A percentile compares a stretch with the other conserved stretches of the same genome.
Conservation (phyloP, 2,888 invertebrate species). For the Schrankia costaestrigalis region DNA sequence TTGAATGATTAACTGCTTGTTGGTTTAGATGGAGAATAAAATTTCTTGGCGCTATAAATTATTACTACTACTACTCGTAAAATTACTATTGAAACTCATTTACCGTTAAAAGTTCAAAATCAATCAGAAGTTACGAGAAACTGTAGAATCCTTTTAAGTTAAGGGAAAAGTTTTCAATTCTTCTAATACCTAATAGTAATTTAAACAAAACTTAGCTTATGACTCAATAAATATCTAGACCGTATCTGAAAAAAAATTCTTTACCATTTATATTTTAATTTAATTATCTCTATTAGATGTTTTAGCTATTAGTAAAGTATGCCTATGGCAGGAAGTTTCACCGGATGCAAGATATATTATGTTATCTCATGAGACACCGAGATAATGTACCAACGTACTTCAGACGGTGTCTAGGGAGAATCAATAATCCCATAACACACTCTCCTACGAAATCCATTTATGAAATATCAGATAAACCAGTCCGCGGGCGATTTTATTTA, state of each 20-base stretch:
- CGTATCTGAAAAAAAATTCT: too few species aligned
- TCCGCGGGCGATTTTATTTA: constrained; percentile 67
- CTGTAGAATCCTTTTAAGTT: too few species aligned
- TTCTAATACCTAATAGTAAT: too few species aligned
- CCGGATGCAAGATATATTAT: constrained; percentile 40
- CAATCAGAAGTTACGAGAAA: too few species aligned
- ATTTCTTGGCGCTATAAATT: constrained; percentile 38
- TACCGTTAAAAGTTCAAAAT: too few species aligned
- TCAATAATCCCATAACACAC: constrained; percentile 65
- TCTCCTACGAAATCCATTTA: constrained; percentile 72
- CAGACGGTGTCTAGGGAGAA: constrained; percentile 46
- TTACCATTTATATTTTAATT: too few species aligned
- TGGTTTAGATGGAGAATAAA: constrained; percentile 32
- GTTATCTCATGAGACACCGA: constrained; percentile 44
- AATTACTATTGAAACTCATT: too few species aligned
- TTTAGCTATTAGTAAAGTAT: constrained; percentile 18
- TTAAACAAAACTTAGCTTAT: too few species aligned
- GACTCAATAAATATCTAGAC: too few species aligned
- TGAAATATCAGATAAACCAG: constrained; percentile 70
- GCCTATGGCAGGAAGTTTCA: constrained; percentile 19
- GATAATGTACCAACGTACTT: constrained; percentile 46
- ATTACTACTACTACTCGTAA: constrained; percentile 40
- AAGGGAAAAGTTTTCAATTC: too few species aligned
- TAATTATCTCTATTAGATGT: not conserved
- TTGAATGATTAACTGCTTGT: constrained; percentile 49